Evolutionary conservation across 2,797 vertebrate species (phyloP).

Genomic region (Eutrigla gurnardus): DNA sequence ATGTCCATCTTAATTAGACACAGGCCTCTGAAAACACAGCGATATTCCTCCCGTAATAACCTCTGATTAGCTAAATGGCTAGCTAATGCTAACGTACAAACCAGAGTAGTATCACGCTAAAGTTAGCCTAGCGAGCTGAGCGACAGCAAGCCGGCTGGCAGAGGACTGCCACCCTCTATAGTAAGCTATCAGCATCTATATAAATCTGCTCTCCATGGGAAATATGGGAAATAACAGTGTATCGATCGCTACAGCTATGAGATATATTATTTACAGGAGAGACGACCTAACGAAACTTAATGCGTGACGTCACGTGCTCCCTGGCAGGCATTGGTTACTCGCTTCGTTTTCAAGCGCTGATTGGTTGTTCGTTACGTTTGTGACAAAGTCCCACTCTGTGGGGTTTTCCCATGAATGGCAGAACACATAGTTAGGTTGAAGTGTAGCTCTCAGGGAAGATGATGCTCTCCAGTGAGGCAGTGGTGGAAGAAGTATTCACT

Average conservation of each 20-base stretch:
- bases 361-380: slow-evolving; percentile 65
- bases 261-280: slow-evolving; percentile 81
- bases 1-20: slow-evolving; percentile 37
- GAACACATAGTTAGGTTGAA: slow-evolving; percentile 75
- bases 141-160: slow-evolving; percentile 50
- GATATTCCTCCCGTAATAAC: slow-evolving; percentile 53
- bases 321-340: slow-evolving; percentile 49
- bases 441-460: slow-evolving; percentile 30
- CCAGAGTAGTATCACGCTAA: slow-evolving; percentile 60
- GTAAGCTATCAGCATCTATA: slow-evolving; percentile 52
- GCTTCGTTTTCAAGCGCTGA: slow-evolving; percentile 33
- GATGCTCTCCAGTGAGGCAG: slow-evolving; percentile 11
- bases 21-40: slow-evolving; percentile 44
- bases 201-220: slow-evolving; percentile 30
- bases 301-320: slow-evolving; percentile 30
- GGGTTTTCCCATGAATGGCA: slow-evolving; percentile 81
- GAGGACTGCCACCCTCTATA: slow-evolving; percentile 53
- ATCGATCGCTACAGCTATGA: slow-evolving; percentile 53
- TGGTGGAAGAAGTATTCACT: neutral
- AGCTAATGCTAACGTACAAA: slow-evolving; percentile 65
- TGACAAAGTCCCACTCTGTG: slow-evolving; percentile 53
- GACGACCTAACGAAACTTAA: slow-evolving; percentile 63
- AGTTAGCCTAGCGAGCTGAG: slow-evolving; percentile 51
- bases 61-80: slow-evolving; percentile 73
- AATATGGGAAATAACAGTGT: slow-evolving; percentile 57